Base-by-base conservation (phyloP, 2,113 vertebrate species). In the Muntiacus muntjak region DNA sequence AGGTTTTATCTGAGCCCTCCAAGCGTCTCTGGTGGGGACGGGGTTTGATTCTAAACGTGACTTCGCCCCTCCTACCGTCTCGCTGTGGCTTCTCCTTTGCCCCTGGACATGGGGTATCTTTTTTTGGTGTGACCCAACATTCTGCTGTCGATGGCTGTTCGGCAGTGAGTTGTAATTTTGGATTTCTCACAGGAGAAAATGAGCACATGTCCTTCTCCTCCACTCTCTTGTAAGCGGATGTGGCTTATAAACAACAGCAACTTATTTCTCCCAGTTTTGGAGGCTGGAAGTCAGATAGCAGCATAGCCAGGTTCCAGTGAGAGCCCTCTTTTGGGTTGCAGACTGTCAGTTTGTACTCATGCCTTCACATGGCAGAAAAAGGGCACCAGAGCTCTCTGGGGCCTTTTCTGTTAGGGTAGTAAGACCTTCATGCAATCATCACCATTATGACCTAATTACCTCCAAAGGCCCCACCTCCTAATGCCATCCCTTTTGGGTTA, bases 41-140 rank as follows among this genome's bases (percentile, higher is more conserved):
- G 4, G 16, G 33, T n/a, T 9, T 67, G 33, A 19, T 67, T 67
- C 64, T 21, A 21, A 36, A 5, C 5, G 64, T 36, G 64, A 21
- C 36, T 4, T 67, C 2, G 4, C 33, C 33, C 33, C 64, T 36
- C n/a, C 17, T 67, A 36, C n/a, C 1, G 0, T 67, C 64, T 67
- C 36, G 17, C 64, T 67, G 17, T 10, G n/a, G 17, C 64, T 67
- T 67, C 33, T 21, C 17, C n/a, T 67, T 67, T 67, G n/a, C 17
- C 10, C 64, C 21, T 67, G 64, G n/a, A 21, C 17, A 1, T 67
- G 64, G 1, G 17, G 64, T 36, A 21, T 67, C 64, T 67, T 19
- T 67, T 57, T 67, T 19, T 67, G 33, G n/a, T 67, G 64, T 19
- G n/a, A 67, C 1, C 64, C 33, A 67, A 21, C 33, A n/a, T 67